These are phyloP conservation scores for Syngnathus scovelli DNA, from an alignment of 2,113 vertebrate species.

Conservation along the genomic window DNA sequence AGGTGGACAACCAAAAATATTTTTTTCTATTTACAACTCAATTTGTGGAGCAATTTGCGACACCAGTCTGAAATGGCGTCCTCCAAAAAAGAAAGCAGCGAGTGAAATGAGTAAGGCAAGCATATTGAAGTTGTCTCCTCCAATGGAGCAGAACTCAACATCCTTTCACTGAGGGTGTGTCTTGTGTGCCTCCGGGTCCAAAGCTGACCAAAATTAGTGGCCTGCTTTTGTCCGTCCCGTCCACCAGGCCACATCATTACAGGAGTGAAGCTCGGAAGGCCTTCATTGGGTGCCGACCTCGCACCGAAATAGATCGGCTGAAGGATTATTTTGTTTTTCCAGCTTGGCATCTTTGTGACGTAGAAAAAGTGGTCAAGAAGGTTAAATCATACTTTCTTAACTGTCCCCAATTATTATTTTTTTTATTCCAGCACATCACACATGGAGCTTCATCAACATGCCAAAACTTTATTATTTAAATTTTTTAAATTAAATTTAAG, in stretches of 20 bases:
- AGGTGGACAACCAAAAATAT: not conserved
- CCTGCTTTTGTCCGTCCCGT: slow-evolving; percentile 60
- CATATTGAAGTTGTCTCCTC: not conserved
- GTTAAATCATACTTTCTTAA: not conserved
- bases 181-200: slow-evolving; percentile 46
- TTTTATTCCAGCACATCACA: not conserved
- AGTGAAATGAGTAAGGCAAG: not conserved
- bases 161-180: slow-evolving; percentile 64
- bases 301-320: slow-evolving; percentile 56
- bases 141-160: slow-evolving; percentile 6
- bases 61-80: not conserved
- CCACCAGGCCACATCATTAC: slow-evolving; percentile 69
- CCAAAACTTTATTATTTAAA: no score
- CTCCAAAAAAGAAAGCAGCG: not conserved
- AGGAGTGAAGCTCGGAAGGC: slow-evolving; percentile 47
- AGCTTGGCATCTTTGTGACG: slow-evolving; percentile 27
- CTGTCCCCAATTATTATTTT: not conserved
- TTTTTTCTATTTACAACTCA: not conserved
- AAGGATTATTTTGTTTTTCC: slow-evolving; percentile 4
- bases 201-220: slow-evolving; percentile 71
- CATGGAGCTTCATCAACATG: not conserved
- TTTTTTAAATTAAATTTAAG: not conserved
- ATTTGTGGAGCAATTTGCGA: not conserved
- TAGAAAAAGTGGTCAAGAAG: slow-evolving; percentile 4
- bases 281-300: slow-evolving; percentile 57